phyloP scores from a whole-genome alignment of 2,797 vertebrate species.

The Parauchenoglanis ngamensis region DNA sequence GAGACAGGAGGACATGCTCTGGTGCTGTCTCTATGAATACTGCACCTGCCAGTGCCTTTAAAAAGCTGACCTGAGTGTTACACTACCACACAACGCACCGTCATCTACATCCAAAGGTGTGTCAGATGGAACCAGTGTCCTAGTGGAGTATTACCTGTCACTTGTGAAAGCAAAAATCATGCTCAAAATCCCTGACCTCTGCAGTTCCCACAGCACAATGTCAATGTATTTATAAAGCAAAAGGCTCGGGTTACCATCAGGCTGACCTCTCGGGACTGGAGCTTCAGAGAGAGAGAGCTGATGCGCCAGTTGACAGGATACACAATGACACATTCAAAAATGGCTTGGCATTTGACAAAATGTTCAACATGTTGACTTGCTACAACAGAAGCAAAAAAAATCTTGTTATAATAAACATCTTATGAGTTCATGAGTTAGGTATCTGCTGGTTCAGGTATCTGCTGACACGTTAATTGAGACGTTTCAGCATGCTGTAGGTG shows the following conservation, averaged over 20 bases:
- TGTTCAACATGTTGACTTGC: neutral
- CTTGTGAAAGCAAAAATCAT: conserved; percentile 61
- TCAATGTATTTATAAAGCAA: conserved; percentile 71
- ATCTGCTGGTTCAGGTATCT: conserved; percentile 2
- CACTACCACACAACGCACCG: conserved; percentile 21
- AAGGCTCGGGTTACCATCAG: conserved; percentile 52
- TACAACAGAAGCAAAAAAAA: neutral
- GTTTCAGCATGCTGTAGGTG: neutral
- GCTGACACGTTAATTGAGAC: conserved; percentile 44
- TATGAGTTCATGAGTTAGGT: neutral
- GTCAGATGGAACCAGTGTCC: conserved; percentile 18
- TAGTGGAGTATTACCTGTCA: conserved; percentile 49
- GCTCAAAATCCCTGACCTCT: conserved; percentile 60
- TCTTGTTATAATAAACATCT: neutral
- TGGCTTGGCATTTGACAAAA: conserved; percentile 2
- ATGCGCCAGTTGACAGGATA: conserved; percentile 13
- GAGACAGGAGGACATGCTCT: conserved; percentile 27
- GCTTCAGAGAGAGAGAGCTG: conserved; percentile 31
- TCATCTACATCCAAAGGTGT: conserved; percentile 47
- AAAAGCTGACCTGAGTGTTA: conserved; percentile 41
- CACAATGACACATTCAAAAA: conserved; percentile 20
- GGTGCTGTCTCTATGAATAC: conserved; percentile 15
- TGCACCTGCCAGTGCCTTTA: conserved; percentile 38
- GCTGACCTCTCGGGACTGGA: conserved; percentile 40
- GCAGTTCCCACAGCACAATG: conserved; percentile 65